Base-by-base conservation (phyloP, 2,888 invertebrate genomes). In the Nomada fucata region DNA sequence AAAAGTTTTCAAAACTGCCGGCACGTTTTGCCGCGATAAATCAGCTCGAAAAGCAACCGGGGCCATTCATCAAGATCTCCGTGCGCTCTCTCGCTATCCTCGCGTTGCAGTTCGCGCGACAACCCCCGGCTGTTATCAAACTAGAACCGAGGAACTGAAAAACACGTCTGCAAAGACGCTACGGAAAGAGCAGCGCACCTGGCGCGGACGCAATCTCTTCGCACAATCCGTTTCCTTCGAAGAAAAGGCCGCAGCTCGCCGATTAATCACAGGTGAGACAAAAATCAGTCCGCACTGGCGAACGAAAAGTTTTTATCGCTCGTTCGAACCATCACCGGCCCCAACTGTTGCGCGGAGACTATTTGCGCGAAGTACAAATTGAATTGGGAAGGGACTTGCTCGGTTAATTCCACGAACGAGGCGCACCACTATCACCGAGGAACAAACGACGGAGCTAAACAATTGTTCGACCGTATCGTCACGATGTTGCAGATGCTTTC, bases 61-160 rank as follows among this genome's bases (percentile, higher is more conserved):
- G 63, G 42, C 78, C 68, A 57, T 78, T 78, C 78, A 50, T 77
- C 78, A 72, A 36, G 70, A 76, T 70, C 61, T 47, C 60, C 18
- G 36, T 20, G 13, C 3, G 47, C 23, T 63, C 50, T 63, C 55
- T 71, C 50, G 13, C 42, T 57, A 57, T 64, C 44, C 50, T 13
- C 29, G n/a, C 42, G 7, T 60, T 2, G 20, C 57, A 57, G 57
- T 47, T 26, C 18, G 23, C 57, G 2, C n/a, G 69, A 47, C 47
- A 44, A 47, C 44, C 15, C 26, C 26, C 15, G 9, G 20, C 15
- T 4, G 18, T 20, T 36, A 36, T 36, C 36, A 36, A 7, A 36
- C 7, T 7, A 7, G 5, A 36, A 36, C 15, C 13, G 44, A 13
- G 26, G n/a, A 20, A 47, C n/a, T n/a, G 9, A 20, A 15, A 47